These are phyloP conservation scores for Blastobasis lacticolella DNA, from an alignment of 2,888 invertebrate species.

Conservation along the genomic window DNA sequence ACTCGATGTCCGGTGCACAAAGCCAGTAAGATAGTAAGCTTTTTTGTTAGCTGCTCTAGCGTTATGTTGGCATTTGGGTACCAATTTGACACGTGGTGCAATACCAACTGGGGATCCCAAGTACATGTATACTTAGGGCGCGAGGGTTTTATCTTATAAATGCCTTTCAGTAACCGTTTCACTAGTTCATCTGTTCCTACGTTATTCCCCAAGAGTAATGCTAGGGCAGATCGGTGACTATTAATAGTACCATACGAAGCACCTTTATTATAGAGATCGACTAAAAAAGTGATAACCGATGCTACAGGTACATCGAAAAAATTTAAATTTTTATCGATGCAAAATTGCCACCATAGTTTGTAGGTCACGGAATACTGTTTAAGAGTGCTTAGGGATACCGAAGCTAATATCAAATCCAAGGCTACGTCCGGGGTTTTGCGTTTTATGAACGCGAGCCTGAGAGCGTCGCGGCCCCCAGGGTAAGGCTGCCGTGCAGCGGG, in stretches of 20 bases:
- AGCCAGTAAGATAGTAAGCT: conserved; percentile 3
- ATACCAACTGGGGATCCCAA: conserved; percentile 4
- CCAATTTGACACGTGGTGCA: background rate
- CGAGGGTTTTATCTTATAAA: background rate
- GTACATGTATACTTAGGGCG: conserved; percentile 3
- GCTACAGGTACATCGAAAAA: background rate
- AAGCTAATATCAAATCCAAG: background rate
- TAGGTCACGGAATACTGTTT: background rate
- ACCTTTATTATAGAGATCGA: background rate
- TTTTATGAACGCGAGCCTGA: background rate
- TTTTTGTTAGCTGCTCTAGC: conserved; percentile 4
- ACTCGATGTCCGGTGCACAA: conserved; percentile 1
- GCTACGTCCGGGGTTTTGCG: background rate
- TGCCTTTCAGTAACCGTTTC: background rate
- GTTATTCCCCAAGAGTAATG: background rate
- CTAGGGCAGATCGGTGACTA: background rate
- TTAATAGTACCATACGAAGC: background rate
- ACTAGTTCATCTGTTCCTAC: background rate
- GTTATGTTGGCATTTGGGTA: conserved; percentile 1
- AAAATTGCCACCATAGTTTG: background rate
- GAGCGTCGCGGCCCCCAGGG: no score
- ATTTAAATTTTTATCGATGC: background rate
- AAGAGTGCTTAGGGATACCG: background rate
- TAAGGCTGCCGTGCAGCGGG: background rate
- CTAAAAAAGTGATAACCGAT: background rate